Evolutionary conservation across 2,113 vertebrate species (phyloP).

Genomic region (Geococcyx californianus): DNA sequence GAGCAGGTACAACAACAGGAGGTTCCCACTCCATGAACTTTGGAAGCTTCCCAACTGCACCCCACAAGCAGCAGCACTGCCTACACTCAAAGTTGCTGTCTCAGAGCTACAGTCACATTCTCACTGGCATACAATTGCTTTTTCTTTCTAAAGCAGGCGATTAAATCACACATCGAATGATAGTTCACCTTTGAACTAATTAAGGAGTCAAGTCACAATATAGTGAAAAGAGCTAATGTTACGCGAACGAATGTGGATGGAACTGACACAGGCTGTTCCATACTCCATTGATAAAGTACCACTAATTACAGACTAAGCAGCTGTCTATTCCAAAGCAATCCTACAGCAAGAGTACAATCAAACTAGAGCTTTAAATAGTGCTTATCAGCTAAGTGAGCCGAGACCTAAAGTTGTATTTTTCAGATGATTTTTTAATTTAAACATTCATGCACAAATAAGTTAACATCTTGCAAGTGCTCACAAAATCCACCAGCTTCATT

Average conservation of each 20-base stretch:
- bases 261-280: neutral
- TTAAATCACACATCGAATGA: neutral
- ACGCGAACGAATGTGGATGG: accelerated
- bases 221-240: neutral
- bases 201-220: neutral
- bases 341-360: neutral
- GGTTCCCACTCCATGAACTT: slow-evolving; percentile 22
- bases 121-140: neutral
- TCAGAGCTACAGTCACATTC: neutral
- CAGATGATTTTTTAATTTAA: neutral
- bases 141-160: neutral
- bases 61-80: neutral
- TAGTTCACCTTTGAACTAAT: neutral
- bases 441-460: neutral
- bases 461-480: neutral
- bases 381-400: neutral
- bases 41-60: slow-evolving; percentile 30
- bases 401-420: neutral
- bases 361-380: neutral
- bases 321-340: neutral
- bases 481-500: neutral
- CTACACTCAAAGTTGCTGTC: too few relatives aligned
- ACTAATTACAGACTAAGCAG: neutral
- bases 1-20: neutral
- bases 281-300: neutral